phyloP scores from a whole-genome alignment of 2,113 vertebrate genomes.

The Pelobates fuscus region DNA sequence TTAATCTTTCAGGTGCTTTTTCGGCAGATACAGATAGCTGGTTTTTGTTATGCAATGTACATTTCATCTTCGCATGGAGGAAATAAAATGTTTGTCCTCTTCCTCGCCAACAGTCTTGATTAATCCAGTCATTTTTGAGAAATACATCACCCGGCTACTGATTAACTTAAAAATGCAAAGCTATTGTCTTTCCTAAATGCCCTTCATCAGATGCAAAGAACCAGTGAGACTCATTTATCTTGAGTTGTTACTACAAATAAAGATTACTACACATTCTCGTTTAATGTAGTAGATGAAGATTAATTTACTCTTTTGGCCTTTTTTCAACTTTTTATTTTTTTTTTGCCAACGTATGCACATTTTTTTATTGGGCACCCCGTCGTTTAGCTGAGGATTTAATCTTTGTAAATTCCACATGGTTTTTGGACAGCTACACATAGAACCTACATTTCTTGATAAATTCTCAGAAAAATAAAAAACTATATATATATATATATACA shows the following conservation, averaged over 20 bases:
- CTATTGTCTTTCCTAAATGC: conserved; percentile 77
- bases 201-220: conserved; percentile 81
- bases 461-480: no score
- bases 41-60: conserved; percentile 80
- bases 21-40: conserved; percentile 71
- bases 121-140: conserved; percentile 90
- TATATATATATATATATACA: no score
- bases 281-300: conserved; percentile 79
- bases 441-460: no score
- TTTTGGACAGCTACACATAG: no score
- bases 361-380: neutral
- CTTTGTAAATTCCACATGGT: no score
- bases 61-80: conserved; percentile 78
- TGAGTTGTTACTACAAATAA: conserved; percentile 85
- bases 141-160: conserved; percentile 81
- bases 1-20: conserved; percentile 88
- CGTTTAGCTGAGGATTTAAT: no score
- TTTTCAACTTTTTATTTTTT: neutral
- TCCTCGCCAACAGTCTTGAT: conserved; percentile 75
- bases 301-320: conserved; percentile 72
- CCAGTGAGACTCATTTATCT: conserved; percentile 80
- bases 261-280: conserved; percentile 77
- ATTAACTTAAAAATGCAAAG: conserved; percentile 92
- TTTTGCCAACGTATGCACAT: conserved; percentile 21
- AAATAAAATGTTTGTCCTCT: conserved; percentile 76